Evolutionary conservation across 2,113 vertebrate species (phyloP), one percentile per base, ranked within the genome.

Genomic region (Rhinopomastus cyanomelas): DNA sequence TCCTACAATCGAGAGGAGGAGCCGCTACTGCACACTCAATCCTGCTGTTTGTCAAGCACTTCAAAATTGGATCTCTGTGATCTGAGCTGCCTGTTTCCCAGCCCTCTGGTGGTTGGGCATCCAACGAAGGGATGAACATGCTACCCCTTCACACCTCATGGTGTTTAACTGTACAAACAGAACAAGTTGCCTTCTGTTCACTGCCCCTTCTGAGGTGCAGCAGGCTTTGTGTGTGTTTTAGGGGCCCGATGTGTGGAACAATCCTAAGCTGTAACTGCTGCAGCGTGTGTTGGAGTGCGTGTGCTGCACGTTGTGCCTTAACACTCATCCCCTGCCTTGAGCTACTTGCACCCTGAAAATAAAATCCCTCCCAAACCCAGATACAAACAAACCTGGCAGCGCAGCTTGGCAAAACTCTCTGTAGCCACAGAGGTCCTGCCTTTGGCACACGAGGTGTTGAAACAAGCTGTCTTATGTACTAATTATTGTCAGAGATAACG

Each of bases 391-490:
- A 2, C 0, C 69, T 87, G 89, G 89, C 88, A 84, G 61, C 13
- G 65, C 48, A 78, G 61, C 80, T 68, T 88, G 87, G 89, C 91
- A 82, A 62, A 39, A 4, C 19, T 59, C 11, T 36, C 25, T 88
- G 42, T 51, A n/a, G 21, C 59, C 59, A 3, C 0, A 80, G 78
- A 85, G 85, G 59, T 80, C 78, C 76, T 73, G 89, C 81, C 81
- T 87, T 86, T 93, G 89, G 91, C 92, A 85, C 81, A 16, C 0
- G 27, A 75, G 84, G 66, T 90, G 78, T 66, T 87, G 87, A 85
- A 85, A 89, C 81, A 89, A 89, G 87, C 92, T 92, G 94, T 56
- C 87, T 77, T 55, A 6, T 82, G 74, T 37, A 37, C 91, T 94
- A 89, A 87, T 96, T 93, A 90, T 85, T 82, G 51, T 74, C 55